Conservation (phyloP, 2,113 vertebrate species). For the Tamias sibiricus region DNA sequence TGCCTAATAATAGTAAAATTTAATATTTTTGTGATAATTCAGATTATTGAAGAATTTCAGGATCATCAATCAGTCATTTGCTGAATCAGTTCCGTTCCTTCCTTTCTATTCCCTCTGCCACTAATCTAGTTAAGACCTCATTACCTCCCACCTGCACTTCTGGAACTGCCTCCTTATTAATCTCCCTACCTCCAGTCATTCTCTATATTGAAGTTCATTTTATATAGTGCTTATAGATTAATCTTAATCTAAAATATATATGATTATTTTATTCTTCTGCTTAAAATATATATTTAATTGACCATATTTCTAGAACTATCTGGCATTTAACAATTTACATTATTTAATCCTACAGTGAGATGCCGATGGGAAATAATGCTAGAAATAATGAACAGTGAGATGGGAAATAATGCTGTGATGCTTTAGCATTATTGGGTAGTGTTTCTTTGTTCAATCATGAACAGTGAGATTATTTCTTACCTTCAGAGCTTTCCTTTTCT, state of each 20-base stretch:
- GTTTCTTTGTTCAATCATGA: no score
- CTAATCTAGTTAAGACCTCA: constrained; percentile 30
- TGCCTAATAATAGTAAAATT: neutral
- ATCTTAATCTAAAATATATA: constrained; percentile 43
- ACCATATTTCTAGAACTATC: neutral
- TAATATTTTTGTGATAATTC: constrained; percentile 24
- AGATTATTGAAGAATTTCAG: constrained; percentile 54
- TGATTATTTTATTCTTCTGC: neutral
- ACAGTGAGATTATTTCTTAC: no score
- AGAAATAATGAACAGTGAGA: no score
- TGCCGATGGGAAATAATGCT: no score
- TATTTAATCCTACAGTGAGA: neutral
- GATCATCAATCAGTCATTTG: neutral
- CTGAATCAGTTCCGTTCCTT: constrained; percentile 21
- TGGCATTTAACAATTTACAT: constrained; percentile 15
- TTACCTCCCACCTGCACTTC: constrained; percentile 18
- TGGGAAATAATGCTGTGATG: no score
- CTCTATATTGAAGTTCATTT: constrained; percentile 32
- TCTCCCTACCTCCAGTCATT: neutral
- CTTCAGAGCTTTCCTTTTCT: neutral
- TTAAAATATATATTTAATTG: constrained; percentile 48
- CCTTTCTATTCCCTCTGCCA: constrained; percentile 1
- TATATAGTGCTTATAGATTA: neutral
- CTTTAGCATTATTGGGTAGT: no score
- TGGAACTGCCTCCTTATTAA: constrained; percentile 14